Conservation (phyloP, 2,888 invertebrate species). For the Nemurella pictetii region DNA sequence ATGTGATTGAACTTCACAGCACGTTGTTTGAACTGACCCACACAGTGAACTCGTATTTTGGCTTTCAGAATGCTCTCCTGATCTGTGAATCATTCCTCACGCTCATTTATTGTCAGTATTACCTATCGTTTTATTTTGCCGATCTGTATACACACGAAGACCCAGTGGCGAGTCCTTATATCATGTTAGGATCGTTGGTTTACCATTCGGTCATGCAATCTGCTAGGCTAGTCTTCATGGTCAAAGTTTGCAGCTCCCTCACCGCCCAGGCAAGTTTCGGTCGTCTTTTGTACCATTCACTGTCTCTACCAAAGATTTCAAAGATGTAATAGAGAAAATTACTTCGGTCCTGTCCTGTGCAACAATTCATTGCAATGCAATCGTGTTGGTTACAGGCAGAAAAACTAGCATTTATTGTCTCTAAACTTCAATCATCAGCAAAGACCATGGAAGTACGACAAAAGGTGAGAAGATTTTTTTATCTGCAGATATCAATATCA, state of each 20-base stretch:
- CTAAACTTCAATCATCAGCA: neutral
- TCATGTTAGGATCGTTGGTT: neutral
- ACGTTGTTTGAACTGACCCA: neutral
- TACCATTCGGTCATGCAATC: neutral
- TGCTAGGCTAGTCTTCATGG: neutral
- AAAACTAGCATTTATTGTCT: neutral
- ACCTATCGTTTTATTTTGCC: neutral
- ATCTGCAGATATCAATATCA: too few relatives aligned
- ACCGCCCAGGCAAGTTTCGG: neutral
- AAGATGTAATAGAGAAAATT: neutral
- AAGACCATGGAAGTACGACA: neutral
- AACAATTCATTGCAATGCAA: too few relatives aligned
- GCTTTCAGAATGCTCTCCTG: neutral
- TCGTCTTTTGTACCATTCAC: too few relatives aligned
- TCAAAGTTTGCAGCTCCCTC: neutral
- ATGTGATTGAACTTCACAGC: neutral
- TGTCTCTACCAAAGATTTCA: too few relatives aligned
- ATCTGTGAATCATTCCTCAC: neutral
- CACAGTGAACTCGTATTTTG: neutral
- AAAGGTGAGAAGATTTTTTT: neutral
- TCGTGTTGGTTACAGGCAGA: too few relatives aligned
- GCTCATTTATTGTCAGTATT: neutral
- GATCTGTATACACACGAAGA: neutral
- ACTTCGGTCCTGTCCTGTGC: too few relatives aligned
- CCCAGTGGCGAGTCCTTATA: neutral